A percentile compares a stretch with the other conserved stretches of the same genome.
These are phyloP conservation scores for Pseudochaenichthys georgianus DNA, from an alignment of 2,797 vertebrate species.

Conservation along the genomic window DNA sequence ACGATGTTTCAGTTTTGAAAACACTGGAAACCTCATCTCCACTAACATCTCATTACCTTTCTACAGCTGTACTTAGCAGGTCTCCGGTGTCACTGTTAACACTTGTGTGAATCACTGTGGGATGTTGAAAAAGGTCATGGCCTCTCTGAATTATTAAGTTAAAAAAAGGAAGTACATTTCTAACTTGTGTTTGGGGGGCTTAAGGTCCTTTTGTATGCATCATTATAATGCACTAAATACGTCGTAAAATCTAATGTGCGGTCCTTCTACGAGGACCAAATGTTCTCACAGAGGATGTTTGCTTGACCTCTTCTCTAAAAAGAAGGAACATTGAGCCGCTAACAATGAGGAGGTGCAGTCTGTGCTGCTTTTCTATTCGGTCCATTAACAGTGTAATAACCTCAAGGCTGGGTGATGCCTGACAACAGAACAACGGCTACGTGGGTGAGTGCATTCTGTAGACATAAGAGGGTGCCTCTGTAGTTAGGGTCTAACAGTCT, in stretches of 20 bases:
- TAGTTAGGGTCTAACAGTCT: no score
- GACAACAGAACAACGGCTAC: constrained; percentile 30
- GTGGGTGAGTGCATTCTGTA: no score
- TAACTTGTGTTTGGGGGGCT: constrained; percentile 16
- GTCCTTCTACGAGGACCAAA: neutral
- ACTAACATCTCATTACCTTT: neutral
- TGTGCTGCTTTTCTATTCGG: neutral
- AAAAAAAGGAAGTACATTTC: neutral
- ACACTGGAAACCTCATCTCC: neutral
- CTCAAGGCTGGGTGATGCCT: constrained; percentile 10
- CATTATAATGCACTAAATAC: constrained; percentile 37
- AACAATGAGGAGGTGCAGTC: neutral
- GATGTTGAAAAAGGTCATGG: neutral
- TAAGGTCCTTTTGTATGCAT: no score
- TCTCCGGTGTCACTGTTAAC: neutral
- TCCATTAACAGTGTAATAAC: constrained; percentile 4
- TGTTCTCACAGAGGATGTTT: constrained; percentile 7
- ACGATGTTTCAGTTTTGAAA: neutral
- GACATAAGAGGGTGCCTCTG: no score
- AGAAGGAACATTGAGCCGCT: constrained; percentile 19
- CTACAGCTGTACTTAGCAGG: neutral
- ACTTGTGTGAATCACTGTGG: neutral
- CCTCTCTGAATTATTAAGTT: constrained; percentile 3
- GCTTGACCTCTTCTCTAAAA: constrained; percentile 10
- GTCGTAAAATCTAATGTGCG: constrained; percentile 15